These are phyloP conservation scores for Seladonia tumulorum DNA, from an alignment of 2,888 invertebrate species.

Conservation along the genomic window DNA sequence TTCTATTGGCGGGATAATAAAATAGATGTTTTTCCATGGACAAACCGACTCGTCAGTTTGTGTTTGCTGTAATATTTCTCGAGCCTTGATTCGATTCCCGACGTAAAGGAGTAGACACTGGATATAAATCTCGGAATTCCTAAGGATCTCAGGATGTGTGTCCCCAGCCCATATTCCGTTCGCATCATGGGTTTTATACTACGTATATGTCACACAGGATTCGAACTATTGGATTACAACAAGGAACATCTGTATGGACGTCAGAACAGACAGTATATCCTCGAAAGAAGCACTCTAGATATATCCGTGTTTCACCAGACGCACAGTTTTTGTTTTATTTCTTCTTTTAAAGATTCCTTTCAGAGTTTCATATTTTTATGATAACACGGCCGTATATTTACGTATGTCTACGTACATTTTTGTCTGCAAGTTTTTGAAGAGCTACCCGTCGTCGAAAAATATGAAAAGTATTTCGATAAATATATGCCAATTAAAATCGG, in stretches of 20 bases:
- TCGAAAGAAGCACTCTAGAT: conserved; percentile 46
- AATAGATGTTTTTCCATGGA: not conserved
- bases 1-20: not conserved
- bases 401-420: not conserved
- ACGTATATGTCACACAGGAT: conserved; percentile 56
- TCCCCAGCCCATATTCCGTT: conserved; percentile 56
- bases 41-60: not conserved
- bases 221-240: conserved; percentile 69
- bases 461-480: not conserved
- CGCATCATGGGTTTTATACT: conserved; percentile 60
- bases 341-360: conserved; percentile 14
- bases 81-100: conserved; percentile 26
- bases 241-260: conserved; percentile 57
- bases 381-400: not conserved
- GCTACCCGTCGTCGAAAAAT: not conserved
- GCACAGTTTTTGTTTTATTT: conserved; percentile 28
- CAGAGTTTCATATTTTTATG: conserved; percentile 11
- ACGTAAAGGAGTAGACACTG: conserved; percentile 10
- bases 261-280: conserved; percentile 57
- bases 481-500: not conserved
- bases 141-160: conserved; percentile 28
- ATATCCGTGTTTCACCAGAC: conserved; percentile 32
- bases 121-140: conserved; percentile 52
- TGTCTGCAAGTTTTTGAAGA: not conserved
- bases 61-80: not conserved